Base-by-base conservation (phyloP, 2,888 invertebrate species). In the Andrena camellia region DNA sequence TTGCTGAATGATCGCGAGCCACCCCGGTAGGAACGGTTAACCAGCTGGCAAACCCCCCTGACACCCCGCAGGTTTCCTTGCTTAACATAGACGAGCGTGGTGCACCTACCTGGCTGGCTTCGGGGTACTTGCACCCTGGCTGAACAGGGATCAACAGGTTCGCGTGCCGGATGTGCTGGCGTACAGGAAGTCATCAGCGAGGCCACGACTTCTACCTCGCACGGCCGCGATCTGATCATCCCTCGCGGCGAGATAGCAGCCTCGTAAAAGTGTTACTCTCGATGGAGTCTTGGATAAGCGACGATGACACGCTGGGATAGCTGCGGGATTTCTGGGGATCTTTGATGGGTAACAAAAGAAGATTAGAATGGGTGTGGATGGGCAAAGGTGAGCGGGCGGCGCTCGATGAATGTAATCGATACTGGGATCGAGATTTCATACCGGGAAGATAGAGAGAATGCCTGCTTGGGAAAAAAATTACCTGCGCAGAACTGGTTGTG, bases 161-260 rank as follows among this genome's bases (percentile, higher is more conserved):
- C 84, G 93, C 93, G 93, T 93, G 93, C 89, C 90, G 92, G 91
- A 92, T 91, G 88, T 88, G 83, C 84, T 86, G 81, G 85, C 85
- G 84, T 80, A 90, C 90, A 91, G 91, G 91, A 93, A 93, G 92
- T 93, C 89, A 91, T 92, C 91, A 91, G 89, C 89, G 89, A 78
- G 66, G 77, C 79, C 66, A 31, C 68, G 66, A 66, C 66, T 76
- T 76, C 67, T 62, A 73, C 54, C 20, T 69, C 57, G 59, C 52
- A 33, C 35, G 68, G 60, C 64, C 80, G 79, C 87, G 74, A 82
- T 83, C 87, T 54, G 79, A 62, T 75, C 72, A 69, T 75, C 70
- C 70, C 63, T 20, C 20, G 13, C 26, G 29, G 13, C 8, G 33
- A 67, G 71, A 71, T 63, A 71, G 52, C 10, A 20, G 67, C 23